These are phyloP conservation scores for Toxonevra muliebris DNA, from an alignment of 2,888 invertebrate species.

Conservation along the genomic window DNA sequence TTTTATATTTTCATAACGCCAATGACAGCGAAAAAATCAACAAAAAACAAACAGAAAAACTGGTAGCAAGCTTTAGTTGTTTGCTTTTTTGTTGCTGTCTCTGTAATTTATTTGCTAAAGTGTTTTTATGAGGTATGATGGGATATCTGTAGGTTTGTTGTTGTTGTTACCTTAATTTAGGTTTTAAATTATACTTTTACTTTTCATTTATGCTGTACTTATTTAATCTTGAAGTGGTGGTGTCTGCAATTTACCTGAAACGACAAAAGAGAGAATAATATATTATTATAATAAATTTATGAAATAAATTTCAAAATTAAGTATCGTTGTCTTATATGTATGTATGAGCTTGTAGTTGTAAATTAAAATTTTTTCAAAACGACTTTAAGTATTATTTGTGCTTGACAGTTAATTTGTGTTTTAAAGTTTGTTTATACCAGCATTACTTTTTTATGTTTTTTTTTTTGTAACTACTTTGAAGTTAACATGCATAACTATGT, in stretches of 20 bases:
- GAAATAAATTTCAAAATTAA: conserved; percentile 6
- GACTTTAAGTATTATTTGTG: neutral
- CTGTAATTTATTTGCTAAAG: conserved; percentile 11
- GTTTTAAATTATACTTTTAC: no score
- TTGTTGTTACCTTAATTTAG: neutral
- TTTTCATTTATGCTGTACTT: no score
- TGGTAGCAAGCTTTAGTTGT: neutral
- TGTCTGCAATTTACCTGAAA: neutral
- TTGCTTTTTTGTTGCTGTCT: neutral
- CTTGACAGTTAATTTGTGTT: neutral
- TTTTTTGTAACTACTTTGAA: no score
- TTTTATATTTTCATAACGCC: neutral
- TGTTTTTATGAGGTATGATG: no score
- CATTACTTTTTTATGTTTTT: no score
- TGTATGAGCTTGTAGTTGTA: no score
- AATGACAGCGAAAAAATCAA: neutral
- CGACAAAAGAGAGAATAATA: neutral
- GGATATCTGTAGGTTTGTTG: neutral
- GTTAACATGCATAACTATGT: no score
- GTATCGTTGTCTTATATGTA: neutral
- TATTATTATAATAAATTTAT: neutral
- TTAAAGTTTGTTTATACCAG: neutral
- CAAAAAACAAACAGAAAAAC: neutral
- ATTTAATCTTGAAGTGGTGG: no score
- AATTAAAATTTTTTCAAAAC: neutral